Percentiles rank a stretch among this genome's conserved stretches.
Conservation (phyloP, 2,797 vertebrate genomes). For the Gephyroberyx darwinii region DNA sequence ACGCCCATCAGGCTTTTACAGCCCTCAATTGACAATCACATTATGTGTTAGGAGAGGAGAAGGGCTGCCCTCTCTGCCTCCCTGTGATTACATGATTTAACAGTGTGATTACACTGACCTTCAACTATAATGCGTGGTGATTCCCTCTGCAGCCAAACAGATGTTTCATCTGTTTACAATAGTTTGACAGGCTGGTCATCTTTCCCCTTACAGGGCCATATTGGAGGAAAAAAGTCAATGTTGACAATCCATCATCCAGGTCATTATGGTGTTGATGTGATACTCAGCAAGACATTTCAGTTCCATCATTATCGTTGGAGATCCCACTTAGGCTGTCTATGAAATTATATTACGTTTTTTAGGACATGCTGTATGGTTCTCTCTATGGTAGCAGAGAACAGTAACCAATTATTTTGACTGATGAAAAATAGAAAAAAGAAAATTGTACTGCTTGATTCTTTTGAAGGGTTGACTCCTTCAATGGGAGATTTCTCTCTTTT, state of each 20-base stretch:
- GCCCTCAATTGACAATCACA: constrained; percentile 63
- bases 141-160: constrained; percentile 52
- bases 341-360: constrained; percentile 25
- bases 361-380: constrained; percentile 3
- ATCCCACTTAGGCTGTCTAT: constrained; percentile 47
- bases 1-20: constrained; percentile 70
- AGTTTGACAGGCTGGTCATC: constrained; percentile 51
- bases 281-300: constrained; percentile 41
- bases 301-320: constrained; percentile 44
- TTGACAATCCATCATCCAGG: constrained; percentile 68
- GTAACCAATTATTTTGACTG: background rate
- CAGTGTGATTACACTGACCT: constrained; percentile 61
- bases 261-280: constrained; percentile 63
- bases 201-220: constrained; percentile 51
- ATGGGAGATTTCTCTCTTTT: too few relatives aligned
- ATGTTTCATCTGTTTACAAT: constrained; percentile 66
- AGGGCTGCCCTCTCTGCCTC: constrained; percentile 51
- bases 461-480: background rate
- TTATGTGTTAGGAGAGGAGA: constrained; percentile 59
- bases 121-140: constrained; percentile 48
- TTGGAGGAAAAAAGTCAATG: constrained; percentile 71
- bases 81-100: constrained; percentile 52
- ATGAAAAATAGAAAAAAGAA: background rate
- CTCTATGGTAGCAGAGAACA: constrained; percentile 11
- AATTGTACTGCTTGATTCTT: too few relatives aligned